Evolutionary conservation across 2,797 vertebrate species (phyloP).

Genomic region (Bucorvus abyssinicus): DNA sequence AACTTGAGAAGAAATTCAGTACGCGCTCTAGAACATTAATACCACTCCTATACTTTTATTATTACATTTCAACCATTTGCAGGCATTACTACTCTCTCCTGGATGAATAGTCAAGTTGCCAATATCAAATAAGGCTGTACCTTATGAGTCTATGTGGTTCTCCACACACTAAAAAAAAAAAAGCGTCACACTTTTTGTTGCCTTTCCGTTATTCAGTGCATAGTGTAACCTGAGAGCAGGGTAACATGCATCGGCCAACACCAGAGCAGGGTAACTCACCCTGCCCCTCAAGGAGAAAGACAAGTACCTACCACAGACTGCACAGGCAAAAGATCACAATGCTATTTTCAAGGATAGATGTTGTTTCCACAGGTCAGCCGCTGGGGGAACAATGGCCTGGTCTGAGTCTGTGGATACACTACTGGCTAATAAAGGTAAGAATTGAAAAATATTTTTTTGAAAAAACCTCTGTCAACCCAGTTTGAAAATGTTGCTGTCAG

Average conservation of each 20-base stretch:
- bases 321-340: slow-evolving; percentile 80
- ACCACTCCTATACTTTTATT: not conserved
- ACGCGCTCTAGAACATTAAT: not conserved
- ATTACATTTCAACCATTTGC: not conserved
- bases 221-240: not conserved
- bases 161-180: not conserved
- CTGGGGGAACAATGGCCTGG: slow-evolving; percentile 82
- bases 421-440: slow-evolving; percentile 89
- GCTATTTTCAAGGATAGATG: slow-evolving; percentile 95
- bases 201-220: not conserved
- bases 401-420: slow-evolving; percentile 90
- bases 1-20: not conserved
- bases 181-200: not conserved
- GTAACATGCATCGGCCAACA: no score
- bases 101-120: not conserved
- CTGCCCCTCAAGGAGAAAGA: not conserved
- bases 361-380: slow-evolving; percentile 89
- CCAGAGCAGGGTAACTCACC: not conserved
- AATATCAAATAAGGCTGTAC: not conserved
- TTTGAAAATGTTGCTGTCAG: not conserved
- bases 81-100: not conserved
- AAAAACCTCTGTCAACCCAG: fast-evolving
- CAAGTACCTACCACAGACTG: not conserved
- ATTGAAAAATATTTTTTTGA: not conserved
- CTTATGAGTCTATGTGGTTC: not conserved